Conservation (phyloP, 2,888 invertebrate species). For the Tolmerus cingulatus region DNA sequence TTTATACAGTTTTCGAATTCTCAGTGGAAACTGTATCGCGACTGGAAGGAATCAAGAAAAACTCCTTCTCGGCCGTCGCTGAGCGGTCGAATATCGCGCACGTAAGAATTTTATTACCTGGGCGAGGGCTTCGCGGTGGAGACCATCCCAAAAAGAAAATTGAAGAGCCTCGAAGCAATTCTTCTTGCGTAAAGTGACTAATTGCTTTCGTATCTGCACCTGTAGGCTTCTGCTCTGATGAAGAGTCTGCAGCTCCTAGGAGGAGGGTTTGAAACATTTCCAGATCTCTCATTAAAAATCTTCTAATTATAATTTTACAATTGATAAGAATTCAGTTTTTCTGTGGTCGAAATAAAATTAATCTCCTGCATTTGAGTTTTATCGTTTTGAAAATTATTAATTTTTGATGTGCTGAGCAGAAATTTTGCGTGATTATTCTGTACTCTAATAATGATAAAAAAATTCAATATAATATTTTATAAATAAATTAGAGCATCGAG, state of each 20-base stretch:
- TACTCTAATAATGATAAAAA: too few species aligned
- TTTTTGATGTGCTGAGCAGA: too few species aligned
- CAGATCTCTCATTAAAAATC: background rate
- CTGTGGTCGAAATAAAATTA: background rate
- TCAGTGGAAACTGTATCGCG: background rate
- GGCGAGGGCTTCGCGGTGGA: background rate
- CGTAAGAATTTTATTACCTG: background rate
- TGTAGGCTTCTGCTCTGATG: background rate
- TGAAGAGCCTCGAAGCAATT: background rate
- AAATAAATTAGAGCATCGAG: too few species aligned
- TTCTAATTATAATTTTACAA: background rate
- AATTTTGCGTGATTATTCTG: too few species aligned
- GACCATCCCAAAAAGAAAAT: background rate
- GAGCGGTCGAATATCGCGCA: background rate
- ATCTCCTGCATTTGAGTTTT: too few species aligned
- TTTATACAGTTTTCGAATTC: constrained; percentile 23
- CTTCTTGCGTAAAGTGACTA: constrained; percentile 28
- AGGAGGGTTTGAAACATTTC: background rate
- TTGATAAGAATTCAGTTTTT: background rate
- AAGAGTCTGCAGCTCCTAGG: background rate
- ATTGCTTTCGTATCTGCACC: constrained; percentile 12
- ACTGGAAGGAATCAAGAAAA: constrained; percentile 2
- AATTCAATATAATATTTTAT: too few species aligned
- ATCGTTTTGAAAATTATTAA: too few species aligned
- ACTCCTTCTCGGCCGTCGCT: background rate